These are phyloP conservation scores for Diarsia rubi DNA, from an alignment of 2,888 invertebrate genomes.

Conservation along the genomic window DNA sequence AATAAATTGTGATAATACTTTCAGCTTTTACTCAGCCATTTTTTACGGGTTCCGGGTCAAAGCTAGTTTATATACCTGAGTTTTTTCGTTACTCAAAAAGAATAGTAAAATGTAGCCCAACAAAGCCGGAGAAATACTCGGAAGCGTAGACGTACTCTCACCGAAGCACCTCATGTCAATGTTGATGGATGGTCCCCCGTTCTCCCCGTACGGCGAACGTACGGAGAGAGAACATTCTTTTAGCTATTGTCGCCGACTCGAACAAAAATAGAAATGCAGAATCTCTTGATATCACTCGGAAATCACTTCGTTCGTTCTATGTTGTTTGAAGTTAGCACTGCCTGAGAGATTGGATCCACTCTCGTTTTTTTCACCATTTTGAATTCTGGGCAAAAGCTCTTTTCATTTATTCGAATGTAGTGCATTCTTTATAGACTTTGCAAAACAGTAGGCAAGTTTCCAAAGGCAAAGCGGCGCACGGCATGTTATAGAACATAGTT, in stretches of 20 bases:
- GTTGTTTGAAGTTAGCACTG: slow-evolving; percentile 52
- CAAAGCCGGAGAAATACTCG: slow-evolving; percentile 61
- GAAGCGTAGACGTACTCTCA: slow-evolving; percentile 65
- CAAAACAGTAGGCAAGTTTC: not conserved
- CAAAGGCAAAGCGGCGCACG: not conserved
- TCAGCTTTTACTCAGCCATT: slow-evolving; percentile 5
- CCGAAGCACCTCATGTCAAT: slow-evolving; percentile 65
- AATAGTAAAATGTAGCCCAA: slow-evolving; percentile 40
- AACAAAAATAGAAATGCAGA: slow-evolving; percentile 58
- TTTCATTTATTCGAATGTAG: slow-evolving; percentile 32
- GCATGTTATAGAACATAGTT: not conserved
- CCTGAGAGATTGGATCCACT: slow-evolving; percentile 24
- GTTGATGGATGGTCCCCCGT: slow-evolving; percentile 66
- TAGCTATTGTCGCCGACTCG: slow-evolving; percentile 53
- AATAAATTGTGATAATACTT: slow-evolving; percentile 15
- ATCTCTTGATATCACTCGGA: slow-evolving; percentile 58
- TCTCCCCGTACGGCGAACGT: slow-evolving; percentile 39
- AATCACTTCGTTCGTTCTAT: slow-evolving; percentile 57
- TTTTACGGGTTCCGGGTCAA: not conserved
- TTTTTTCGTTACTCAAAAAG: slow-evolving; percentile 8
- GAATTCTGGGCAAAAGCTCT: slow-evolving; percentile 29
- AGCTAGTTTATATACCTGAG: slow-evolving; percentile 14
- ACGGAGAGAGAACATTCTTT: slow-evolving; percentile 45
- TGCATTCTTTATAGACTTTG: slow-evolving; percentile 24
- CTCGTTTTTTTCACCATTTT: slow-evolving; percentile 31